phyloP scores from a whole-genome alignment of 2,888 invertebrate species.

The Rhamnusium bicolor region DNA sequence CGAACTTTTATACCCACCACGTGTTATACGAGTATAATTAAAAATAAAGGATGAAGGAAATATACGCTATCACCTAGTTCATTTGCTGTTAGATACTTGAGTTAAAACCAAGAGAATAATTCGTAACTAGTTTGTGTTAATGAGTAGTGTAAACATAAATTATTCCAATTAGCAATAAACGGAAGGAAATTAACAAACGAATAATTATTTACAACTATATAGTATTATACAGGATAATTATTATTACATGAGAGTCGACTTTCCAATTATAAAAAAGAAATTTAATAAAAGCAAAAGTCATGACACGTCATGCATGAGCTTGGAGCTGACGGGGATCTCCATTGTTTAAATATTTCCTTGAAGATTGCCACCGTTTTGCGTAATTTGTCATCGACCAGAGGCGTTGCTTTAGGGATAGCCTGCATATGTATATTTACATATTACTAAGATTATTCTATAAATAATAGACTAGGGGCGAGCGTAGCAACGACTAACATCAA shows the following conservation, averaged over 20 bases:
- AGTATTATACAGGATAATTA: constrained; percentile 46
- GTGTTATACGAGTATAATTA: no score
- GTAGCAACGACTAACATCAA: no score
- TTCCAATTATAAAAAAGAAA: constrained; percentile 60
- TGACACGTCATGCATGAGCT: constrained; percentile 45
- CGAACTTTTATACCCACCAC: no score
- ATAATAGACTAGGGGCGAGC: no score
- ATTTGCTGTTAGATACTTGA: no score
- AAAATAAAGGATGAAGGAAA: no score
- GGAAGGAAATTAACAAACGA: constrained; percentile 46
- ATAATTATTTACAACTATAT: constrained; percentile 42
- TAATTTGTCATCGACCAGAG: not conserved
- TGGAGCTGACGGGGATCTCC: constrained; percentile 36
- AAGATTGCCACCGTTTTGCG: not conserved
- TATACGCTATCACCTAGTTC: no score
- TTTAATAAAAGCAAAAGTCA: constrained; percentile 51
- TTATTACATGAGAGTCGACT: constrained; percentile 57
- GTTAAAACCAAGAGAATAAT: not conserved
- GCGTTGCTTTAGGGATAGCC: no score
- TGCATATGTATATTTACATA: no score
- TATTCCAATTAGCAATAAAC: constrained; percentile 27
- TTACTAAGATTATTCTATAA: no score
- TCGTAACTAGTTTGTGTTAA: not conserved
- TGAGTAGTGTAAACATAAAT: constrained; percentile 2
- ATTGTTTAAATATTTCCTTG: constrained; percentile 12